These are phyloP conservation scores for Hemicentrotus pulcherrimus DNA, from an alignment of 35 echinoderm and acorn worm species.

Conservation along the genomic window DNA sequence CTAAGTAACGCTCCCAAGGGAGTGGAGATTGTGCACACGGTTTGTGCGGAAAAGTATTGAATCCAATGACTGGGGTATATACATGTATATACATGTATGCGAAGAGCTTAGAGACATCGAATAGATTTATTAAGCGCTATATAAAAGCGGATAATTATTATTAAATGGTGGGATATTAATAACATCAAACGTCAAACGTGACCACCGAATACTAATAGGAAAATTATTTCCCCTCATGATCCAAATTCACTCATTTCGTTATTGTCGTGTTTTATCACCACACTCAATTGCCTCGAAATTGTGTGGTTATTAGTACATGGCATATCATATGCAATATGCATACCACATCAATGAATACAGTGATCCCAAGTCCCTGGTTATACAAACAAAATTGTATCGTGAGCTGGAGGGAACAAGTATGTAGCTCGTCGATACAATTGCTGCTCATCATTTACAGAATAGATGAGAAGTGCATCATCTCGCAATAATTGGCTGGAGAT, in stretches of 20 bases:
- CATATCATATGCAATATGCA: too few relatives aligned
- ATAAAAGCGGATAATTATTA: too few relatives aligned
- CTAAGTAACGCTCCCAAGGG: too few relatives aligned
- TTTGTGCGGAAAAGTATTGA: too few relatives aligned
- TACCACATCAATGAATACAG: too few relatives aligned
- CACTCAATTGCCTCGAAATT: not conserved
- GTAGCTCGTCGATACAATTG: not conserved
- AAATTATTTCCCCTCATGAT: not conserved
- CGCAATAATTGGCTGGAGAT: not conserved
- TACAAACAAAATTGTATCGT: not conserved
- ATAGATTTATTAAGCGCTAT: too few relatives aligned
- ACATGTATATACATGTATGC: too few relatives aligned
- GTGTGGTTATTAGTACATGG: not conserved
- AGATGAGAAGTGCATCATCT: not conserved
- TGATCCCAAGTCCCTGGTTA: too few relatives aligned
- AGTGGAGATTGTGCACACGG: too few relatives aligned
- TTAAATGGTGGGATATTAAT: too few relatives aligned
- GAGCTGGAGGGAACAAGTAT: not conserved
- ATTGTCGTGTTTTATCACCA: not conserved
- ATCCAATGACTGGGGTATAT: too few relatives aligned
- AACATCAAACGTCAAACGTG: not conserved
- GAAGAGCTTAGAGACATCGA: too few relatives aligned
- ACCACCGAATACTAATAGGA: not conserved
- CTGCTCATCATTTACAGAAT: not conserved
- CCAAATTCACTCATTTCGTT: not conserved